phyloP scores from a whole-genome alignment of 2,888 invertebrate genomes.

The Creontiades dilutus region DNA sequence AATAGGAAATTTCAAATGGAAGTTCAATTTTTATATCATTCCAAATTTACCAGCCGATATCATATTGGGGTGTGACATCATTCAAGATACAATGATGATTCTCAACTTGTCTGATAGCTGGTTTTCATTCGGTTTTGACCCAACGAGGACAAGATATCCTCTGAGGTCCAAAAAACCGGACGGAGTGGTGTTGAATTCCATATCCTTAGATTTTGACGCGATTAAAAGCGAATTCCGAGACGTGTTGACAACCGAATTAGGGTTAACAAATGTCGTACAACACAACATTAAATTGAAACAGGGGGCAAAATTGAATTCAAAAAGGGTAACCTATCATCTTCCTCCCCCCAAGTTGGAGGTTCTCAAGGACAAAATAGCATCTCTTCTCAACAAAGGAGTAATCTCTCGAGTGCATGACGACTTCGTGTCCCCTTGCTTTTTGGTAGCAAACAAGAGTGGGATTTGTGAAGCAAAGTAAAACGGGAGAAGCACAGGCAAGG shows the following conservation, averaged over 20 bases:
- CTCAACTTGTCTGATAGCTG: slow-evolving; percentile 18
- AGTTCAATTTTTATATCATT: background rate
- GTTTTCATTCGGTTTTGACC: slow-evolving; percentile 25
- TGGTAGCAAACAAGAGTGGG: slow-evolving; percentile 14
- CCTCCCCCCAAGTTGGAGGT: slow-evolving; percentile 35
- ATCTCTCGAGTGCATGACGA: background rate
- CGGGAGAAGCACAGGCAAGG: too few species aligned
- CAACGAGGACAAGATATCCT: slow-evolving; percentile 1
- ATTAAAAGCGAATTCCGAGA: slow-evolving; percentile 1
- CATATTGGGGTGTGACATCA: background rate
- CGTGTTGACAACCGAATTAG: slow-evolving; percentile 22
- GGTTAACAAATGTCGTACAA: slow-evolving; percentile 3
- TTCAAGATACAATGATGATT: background rate
- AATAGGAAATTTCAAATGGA: slow-evolving; percentile 16
- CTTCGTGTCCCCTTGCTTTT: slow-evolving; percentile 12
- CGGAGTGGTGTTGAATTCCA: background rate
- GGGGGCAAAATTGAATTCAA: slow-evolving; percentile 5
- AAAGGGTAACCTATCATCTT: slow-evolving; percentile 10
- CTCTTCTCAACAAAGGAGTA: background rate
- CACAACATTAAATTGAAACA: background rate
- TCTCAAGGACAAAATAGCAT: background rate
- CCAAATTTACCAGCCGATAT: slow-evolving; percentile 20
- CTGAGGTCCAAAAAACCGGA: background rate
- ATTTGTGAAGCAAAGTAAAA: background rate
- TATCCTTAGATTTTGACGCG: slow-evolving; percentile 26